A percentile compares a stretch with the other conserved stretches of the same genome.
Conservation (phyloP, 1,140 invertebrate genomes). For the Battus philenor region DNA sequence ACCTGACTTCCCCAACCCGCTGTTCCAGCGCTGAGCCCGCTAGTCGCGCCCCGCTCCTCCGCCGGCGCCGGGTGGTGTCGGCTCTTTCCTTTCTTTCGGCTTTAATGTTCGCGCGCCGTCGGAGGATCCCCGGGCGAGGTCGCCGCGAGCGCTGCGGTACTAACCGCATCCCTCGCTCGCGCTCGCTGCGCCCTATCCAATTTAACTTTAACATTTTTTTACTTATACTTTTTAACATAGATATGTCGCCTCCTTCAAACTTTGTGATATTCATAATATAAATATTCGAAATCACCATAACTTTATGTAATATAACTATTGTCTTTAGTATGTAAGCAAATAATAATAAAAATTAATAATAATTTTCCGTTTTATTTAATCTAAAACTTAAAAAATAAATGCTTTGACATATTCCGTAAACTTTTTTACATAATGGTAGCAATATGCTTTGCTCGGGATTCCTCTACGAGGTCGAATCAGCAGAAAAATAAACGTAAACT, state of each 20-base stretch:
- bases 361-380: conserved; percentile 23
- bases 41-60: conserved; percentile 81
- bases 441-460: too few species aligned
- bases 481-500: too few species aligned
- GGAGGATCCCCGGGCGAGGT: conserved; percentile 68
- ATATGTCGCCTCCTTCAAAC: conserved; percentile 66
- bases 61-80: conserved; percentile 72
- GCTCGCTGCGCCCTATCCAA: conserved; percentile 48
- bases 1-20: conserved; percentile 94
- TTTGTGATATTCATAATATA: conserved; percentile 73
- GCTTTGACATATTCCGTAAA: too few species aligned
- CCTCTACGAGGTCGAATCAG: too few species aligned
- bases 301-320: conserved; percentile 68
- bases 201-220: conserved; percentile 35
- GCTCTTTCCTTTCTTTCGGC: conserved; percentile 53
- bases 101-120: conserved; percentile 58
- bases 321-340: conserved; percentile 55
- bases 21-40: conserved; percentile 90
- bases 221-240: conserved; percentile 44
- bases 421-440: too few species aligned
- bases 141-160: conserved; percentile 44
- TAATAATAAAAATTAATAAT: conserved; percentile 47
- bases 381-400: too few species aligned
- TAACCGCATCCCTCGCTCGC: conserved; percentile 37
- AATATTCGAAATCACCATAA: conserved; percentile 67